A percentile compares a stretch with the other conserved stretches of the same genome.
These are phyloP conservation scores for Hesperia comma DNA, from an alignment of 2,888 invertebrate genomes.

Conservation along the genomic window DNA sequence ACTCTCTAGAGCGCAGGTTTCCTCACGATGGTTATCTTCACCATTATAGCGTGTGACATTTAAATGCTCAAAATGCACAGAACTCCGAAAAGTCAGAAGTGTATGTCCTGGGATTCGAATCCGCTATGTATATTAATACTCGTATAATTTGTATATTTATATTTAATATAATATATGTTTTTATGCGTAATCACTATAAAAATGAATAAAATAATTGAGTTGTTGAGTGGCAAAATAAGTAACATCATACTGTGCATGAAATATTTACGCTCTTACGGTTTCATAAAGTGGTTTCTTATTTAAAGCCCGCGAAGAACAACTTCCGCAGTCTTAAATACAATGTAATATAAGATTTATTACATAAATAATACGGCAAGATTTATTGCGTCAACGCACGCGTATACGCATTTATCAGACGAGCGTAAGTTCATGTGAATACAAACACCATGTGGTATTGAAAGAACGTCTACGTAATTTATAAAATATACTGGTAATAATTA, in stretches of 20 bases:
- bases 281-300: conserved; percentile 14
- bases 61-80: too few species aligned
- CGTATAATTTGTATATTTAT: too few species aligned
- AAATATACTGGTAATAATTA: too few species aligned
- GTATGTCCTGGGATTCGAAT: too few species aligned
- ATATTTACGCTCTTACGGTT: conserved; percentile 5
- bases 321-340: conserved; percentile 24
- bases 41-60: too few species aligned
- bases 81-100: too few species aligned
- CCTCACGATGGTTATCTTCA: too few species aligned
- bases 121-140: too few species aligned
- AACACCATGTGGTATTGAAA: not conserved
- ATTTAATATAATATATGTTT: too few species aligned
- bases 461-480: not conserved
- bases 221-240: conserved; percentile 14
- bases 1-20: too few species aligned
- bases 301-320: conserved; percentile 12
- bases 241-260: conserved; percentile 14
- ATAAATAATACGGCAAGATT: conserved; percentile 5
- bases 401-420: conserved; percentile 4
- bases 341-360: conserved; percentile 5
- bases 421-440: not conserved
- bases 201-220: conserved; percentile 1
- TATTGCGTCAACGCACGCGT: conserved; percentile 21
- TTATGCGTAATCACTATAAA: not conserved